Conservation (phyloP, 2,113 vertebrate genomes). For the Propithecus coquereli region DNA sequence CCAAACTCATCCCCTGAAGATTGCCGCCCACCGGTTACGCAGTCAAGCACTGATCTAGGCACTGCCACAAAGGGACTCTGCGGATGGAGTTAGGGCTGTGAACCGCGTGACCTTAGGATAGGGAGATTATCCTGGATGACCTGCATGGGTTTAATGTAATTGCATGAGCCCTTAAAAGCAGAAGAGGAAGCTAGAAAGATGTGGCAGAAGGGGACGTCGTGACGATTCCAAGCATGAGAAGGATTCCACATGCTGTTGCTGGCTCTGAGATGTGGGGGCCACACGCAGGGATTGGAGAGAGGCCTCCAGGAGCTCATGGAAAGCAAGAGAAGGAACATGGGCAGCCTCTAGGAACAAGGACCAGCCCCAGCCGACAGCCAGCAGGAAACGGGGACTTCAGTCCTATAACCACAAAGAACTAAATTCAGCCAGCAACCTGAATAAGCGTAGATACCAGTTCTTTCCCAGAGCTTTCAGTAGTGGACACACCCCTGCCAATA, state of each 20-base stretch:
- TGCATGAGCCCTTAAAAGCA: not conserved
- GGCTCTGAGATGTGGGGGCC: not conserved
- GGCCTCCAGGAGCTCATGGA: not conserved
- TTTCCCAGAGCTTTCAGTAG: not conserved
- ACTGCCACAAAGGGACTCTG: not conserved
- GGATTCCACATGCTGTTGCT: rapidly evolving
- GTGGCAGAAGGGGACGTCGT: not conserved
- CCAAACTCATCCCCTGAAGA: not conserved
- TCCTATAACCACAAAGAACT: not conserved
- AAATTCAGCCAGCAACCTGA: not conserved
- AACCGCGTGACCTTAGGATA: not conserved
- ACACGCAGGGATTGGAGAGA: not conserved
- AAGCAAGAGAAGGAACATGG: not conserved
- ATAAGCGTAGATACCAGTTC: too few species aligned
- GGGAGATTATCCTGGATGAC: not conserved
- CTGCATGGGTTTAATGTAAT: not conserved
- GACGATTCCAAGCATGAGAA: not conserved
- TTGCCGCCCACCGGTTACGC: not conserved
- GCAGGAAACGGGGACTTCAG: not conserved
- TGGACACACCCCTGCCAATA: not conserved
- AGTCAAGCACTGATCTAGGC: not conserved
- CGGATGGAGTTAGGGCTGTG: not conserved
- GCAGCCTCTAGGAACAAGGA: not conserved
- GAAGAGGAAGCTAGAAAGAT: not conserved
- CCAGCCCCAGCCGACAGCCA: not conserved